phyloP scores from a whole-genome alignment of 2,888 invertebrate genomes.

The Zaprionus lineosus region DNA sequence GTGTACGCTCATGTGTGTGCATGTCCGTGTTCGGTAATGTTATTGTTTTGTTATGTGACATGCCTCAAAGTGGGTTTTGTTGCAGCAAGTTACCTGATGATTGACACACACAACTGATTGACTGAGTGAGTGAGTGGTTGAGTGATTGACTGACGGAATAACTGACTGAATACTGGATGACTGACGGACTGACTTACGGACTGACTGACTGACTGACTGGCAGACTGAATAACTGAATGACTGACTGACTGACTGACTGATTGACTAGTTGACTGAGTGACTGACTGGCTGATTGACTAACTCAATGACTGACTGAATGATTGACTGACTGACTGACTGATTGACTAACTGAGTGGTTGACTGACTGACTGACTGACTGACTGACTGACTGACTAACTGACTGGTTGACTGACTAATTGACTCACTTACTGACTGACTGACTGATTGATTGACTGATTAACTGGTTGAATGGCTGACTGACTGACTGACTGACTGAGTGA shows the following conservation, averaged over 20 bases:
- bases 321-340: constrained; percentile 4
- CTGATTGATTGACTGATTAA: constrained; percentile 4
- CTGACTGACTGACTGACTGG: constrained; percentile 3
- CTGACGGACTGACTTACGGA: constrained; percentile 3
- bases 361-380: constrained; percentile 50
- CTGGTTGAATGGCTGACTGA: constrained; percentile 1
- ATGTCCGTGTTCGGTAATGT: constrained; percentile 16
- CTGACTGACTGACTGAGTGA: constrained; percentile 53
- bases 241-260: constrained; percentile 49
- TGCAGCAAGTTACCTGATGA: constrained; percentile 55
- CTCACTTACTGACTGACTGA: too few species aligned
- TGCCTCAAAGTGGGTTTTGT: constrained; percentile 25
- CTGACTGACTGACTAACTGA: constrained; percentile 41
- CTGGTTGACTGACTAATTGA: too few species aligned
- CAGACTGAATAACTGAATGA: constrained; percentile 3
- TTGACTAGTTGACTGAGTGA: constrained; percentile 41
- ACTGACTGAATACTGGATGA: not conserved
- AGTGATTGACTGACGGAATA: constrained; percentile 14
- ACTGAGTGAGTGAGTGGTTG: constrained; percentile 45
- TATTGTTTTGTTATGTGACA: constrained; percentile 32
- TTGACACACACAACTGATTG: constrained; percentile 60
- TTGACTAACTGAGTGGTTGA: constrained; percentile 2
- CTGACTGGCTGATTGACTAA: too few species aligned
- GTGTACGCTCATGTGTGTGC: not conserved
- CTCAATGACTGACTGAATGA: too few species aligned